Base-by-base conservation (phyloP, 2,113 vertebrate genomes). In the Sakesphorus luctuosus region DNA sequence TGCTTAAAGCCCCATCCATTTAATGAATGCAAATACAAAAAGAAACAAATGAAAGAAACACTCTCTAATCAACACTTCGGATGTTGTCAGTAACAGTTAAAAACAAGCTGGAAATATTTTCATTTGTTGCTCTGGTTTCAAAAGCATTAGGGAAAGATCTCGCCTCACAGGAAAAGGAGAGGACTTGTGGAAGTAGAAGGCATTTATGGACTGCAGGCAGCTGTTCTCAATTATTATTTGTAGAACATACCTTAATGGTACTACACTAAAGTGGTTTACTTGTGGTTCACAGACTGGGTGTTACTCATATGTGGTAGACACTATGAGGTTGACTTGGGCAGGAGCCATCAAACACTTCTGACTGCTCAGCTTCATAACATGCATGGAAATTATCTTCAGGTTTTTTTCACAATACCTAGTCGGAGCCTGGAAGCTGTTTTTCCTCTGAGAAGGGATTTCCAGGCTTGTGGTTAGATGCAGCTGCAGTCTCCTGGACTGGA, bases 31-130 rank as follows among this genome's bases (percentile, higher is more conserved):
- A 83, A 84, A 26, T 19, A 77, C 53, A 59, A 67, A 83, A 87
- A 49, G 12, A 85, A 92, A 66, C n/a, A 69, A 82, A 69, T 61
- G 28, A 79, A 90, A 90, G 36, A 44, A 81, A 55, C 24, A 0
- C 9, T 63, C 50, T 40, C 16, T 77, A 73, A 68, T 91, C 35
- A 59, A 59, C 65, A 36, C 15, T 84, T 79, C 52, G 84, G 72
- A 84, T 44, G 24, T 67, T 96, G 77, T 61, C 87, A 78, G 44
- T 56, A 91, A 86, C 47, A 63, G 33, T 49, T 84, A 50, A 62
- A 87, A 87, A 50, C 31, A 73, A 96, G 46, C 14, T 79, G 63
- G 55, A 82, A 80, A 80, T 77, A 84, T 88, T 90, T 92, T 85
- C 72, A 67, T 74, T 88, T 63, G 59, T 71, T 92, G 43, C 38